Percentiles rank a stretch among this genome's conserved stretches.
Evolutionary conservation across 2,113 vertebrate species (phyloP).

Genomic region (Elaphurus davidianus): DNA sequence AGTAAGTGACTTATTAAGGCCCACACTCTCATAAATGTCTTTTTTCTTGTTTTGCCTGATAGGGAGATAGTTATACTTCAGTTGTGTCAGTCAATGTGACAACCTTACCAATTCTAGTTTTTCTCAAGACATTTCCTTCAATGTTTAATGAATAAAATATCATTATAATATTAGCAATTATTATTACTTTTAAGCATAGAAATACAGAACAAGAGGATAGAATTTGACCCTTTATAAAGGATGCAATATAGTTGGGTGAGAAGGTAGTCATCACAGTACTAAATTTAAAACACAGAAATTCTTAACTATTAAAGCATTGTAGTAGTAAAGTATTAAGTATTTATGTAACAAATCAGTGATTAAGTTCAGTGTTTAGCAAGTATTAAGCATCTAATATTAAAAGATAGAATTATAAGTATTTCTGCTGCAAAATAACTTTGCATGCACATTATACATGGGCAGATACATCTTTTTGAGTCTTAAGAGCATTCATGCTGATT

Average conservation of each 20-base stretch:
- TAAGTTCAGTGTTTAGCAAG: neutral
- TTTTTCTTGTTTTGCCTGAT: neutral
- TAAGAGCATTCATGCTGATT: neutral
- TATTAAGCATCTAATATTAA: neutral
- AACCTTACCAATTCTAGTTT: neutral
- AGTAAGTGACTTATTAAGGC: neutral
- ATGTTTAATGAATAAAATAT: neutral
- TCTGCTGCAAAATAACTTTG: neutral
- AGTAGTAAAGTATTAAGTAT: neutral
- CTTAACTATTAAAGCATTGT: neutral
- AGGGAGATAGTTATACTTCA: neutral
- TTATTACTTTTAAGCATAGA: neutral
- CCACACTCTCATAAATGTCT: neutral
- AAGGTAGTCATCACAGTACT: neutral
- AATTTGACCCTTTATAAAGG: neutral
- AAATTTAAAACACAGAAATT: slow-evolving; percentile 18
- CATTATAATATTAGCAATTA: neutral
- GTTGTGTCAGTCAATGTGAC: neutral
- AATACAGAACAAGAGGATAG: neutral
- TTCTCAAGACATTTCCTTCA: neutral
- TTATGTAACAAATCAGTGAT: neutral
- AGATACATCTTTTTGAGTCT: neutral
- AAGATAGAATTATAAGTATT: neutral
- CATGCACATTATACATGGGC: neutral
- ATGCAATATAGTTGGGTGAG: neutral